Evolutionary conservation across 2,888 invertebrate genomes (phyloP).

Genomic region (Heliconius cydno): DNA sequence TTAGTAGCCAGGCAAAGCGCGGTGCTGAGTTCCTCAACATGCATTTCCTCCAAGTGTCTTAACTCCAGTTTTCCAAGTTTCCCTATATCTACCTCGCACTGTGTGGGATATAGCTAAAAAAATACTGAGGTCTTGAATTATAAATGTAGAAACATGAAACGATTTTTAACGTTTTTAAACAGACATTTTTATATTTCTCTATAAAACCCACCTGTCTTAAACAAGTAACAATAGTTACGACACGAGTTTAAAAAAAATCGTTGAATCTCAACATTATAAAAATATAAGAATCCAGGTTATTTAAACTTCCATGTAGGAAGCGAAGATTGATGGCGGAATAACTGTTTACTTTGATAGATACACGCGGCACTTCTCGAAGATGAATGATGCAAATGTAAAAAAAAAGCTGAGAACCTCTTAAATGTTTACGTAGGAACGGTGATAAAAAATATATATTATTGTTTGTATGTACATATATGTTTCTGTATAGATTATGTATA

Average conservation of each 20-base stretch:
- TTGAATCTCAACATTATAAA: slow-evolving; percentile 33
- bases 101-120: too few relatives aligned
- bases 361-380: slow-evolving; percentile 31
- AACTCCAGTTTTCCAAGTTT: too few relatives aligned
- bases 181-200: not conserved
- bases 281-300: slow-evolving; percentile 41
- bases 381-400: slow-evolving; percentile 30
- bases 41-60: too few relatives aligned
- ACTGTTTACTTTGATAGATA: slow-evolving; percentile 39
- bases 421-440: not conserved
- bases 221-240: slow-evolving; percentile 32
- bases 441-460: not conserved
- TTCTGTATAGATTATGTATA: not conserved
- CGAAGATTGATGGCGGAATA: slow-evolving; percentile 41
- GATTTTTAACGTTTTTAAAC: too few relatives aligned
- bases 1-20: too few relatives aligned
- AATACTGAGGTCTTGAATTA: too few relatives aligned
- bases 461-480: not conserved
- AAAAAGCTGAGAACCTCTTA: not conserved
- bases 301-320: slow-evolving; percentile 41
- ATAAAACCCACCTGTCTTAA: slow-evolving; percentile 9
- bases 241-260: slow-evolving; percentile 42
- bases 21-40: too few relatives aligned
- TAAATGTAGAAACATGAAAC: too few relatives aligned
- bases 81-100: too few relatives aligned